These are phyloP conservation scores for Aporophyla nigra DNA, from an alignment of 2,888 invertebrate species.

Conservation along the genomic window DNA sequence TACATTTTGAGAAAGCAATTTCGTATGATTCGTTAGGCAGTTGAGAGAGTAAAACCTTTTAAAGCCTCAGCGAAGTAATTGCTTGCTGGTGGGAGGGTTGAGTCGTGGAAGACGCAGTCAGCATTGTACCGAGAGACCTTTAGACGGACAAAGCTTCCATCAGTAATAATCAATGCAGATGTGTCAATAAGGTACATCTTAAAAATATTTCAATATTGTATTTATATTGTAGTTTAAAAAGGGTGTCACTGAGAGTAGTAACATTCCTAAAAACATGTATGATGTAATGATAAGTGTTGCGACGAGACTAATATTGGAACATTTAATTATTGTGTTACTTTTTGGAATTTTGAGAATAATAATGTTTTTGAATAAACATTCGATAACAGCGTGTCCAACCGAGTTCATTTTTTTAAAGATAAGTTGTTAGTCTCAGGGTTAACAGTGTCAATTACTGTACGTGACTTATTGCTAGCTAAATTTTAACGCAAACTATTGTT, in stretches of 20 bases:
- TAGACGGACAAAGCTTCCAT: not conserved
- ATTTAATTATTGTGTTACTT: not conserved
- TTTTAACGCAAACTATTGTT: constrained; percentile 6
- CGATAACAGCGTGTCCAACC: not conserved
- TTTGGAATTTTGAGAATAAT: constrained; percentile 4
- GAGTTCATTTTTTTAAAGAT: constrained; percentile 27
- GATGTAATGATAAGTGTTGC: not conserved
- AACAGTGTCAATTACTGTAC: constrained; percentile 15
- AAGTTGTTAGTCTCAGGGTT: constrained; percentile 8
- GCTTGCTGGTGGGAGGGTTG: not conserved
- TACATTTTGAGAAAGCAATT: not conserved
- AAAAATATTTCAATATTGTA: not conserved
- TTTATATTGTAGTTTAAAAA: not conserved
- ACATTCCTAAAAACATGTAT: not conserved
- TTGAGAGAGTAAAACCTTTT: not conserved
- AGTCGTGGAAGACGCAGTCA: not conserved
- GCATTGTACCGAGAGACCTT: not conserved
- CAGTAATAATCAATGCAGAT: not conserved
- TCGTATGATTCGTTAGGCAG: not conserved
- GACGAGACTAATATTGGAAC: not conserved
- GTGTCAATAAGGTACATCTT: not conserved
- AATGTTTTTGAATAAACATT: constrained; percentile 20
- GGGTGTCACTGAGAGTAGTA: not conserved
- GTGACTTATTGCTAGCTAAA: constrained; percentile 4
- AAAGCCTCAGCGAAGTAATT: not conserved